Evolutionary conservation across 2,888 invertebrate genomes (phyloP), one percentile per base, ranked within the genome.

Genomic region (Drosophila conformis): DNA sequence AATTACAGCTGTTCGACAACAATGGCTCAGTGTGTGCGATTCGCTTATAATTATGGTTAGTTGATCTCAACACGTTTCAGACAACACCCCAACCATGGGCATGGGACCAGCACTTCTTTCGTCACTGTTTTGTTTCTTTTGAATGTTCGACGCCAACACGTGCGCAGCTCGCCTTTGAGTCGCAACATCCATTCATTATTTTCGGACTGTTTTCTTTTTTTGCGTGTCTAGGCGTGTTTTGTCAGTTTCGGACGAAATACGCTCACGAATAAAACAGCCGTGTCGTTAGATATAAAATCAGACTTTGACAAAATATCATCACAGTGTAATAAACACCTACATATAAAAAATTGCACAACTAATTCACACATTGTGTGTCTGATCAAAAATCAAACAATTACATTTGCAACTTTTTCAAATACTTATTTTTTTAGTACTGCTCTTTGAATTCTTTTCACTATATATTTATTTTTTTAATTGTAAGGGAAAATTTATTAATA

Each of bases 1-100:
- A 87, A 73, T 87, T 82, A 85, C 86, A 89, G 70, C 80, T 72
- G 90, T 74, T 65, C 49, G 58, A 57, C 85, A 56, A 70, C 80
- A 76, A 61, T 52, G 25, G 21, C 25, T 46, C 35, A 10, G 25
- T 21, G 40, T 29, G 25, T 36, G 31, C 25, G 46, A 25, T 15
- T 46, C 25, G 46, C 27, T 25, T 38, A 36, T 42, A 62, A 56
- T n/a, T 66, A 67, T 59, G 67, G 63, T 15, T 46, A 8, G 2
- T 2, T 8, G 25, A 8, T 25, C 70, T 63, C 67, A 77, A 84
- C 83, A 81, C 82, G 82, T 80, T 80, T 69, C 65, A 59, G 63
- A 46, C 71, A 60, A 48, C 76, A 62, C 67, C 63, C 58, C 64
- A 61, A 27, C 58, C 54, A 67, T 62, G 58, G 67, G 51, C 66